Evolutionary conservation across 2,888 invertebrate species (phyloP).

Genomic region (Diarsia dahlii): DNA sequence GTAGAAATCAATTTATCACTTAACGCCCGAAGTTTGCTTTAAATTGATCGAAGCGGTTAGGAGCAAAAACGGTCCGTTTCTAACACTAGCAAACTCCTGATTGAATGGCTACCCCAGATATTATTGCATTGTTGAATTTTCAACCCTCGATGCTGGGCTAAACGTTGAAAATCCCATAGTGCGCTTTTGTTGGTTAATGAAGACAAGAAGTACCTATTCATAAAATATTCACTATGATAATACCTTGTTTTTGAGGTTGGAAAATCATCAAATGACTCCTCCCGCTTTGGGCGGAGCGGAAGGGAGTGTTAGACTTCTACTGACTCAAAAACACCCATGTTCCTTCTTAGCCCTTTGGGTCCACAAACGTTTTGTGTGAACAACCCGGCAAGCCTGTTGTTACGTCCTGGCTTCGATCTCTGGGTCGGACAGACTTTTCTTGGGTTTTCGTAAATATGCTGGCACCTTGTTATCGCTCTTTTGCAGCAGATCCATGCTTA

Average conservation of each 20-base stretch:
- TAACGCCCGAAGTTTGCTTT: conserved; percentile 26
- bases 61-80: conserved; percentile 23
- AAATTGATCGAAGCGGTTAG: conserved; percentile 49
- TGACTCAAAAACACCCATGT: no score
- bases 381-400: not conserved
- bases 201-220: not conserved
- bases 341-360: no score
- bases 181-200: not conserved
- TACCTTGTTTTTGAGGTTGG: no score
- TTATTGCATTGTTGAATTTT: not conserved
- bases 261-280: no score
- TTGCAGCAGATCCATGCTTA: no score
- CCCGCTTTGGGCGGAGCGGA: no score
- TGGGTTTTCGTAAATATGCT: not conserved
- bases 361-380: no score
- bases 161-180: not conserved
- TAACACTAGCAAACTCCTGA: not conserved
- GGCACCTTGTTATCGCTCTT: no score
- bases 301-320: no score
- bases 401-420: not conserved
- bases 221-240: no score
- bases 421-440: not conserved
- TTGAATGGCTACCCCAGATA: not conserved
- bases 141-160: not conserved
- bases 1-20: conserved; percentile 47